phyloP scores from a whole-genome alignment of 1,140 invertebrate genomes.

The Hylaeus volcanicus region DNA sequence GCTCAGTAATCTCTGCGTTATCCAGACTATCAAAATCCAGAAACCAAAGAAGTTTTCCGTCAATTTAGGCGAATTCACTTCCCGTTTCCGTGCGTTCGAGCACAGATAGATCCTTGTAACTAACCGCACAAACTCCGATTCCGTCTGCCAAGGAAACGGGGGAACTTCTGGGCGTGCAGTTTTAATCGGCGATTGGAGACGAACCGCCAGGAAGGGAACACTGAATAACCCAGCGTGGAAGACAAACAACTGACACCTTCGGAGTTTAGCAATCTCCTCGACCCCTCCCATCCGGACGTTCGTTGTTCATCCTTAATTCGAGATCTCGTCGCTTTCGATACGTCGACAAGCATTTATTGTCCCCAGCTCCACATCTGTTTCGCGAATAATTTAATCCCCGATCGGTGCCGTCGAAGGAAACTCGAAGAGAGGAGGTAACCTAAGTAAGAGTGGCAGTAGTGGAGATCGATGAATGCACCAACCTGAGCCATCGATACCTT shows the following conservation, averaged over 20 bases:
- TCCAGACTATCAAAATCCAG: neutral
- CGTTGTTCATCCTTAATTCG: constrained; percentile 3
- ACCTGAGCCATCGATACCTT: too few relatives aligned
- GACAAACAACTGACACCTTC: constrained; percentile 32
- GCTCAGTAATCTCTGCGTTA: neutral
- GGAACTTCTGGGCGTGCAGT: constrained; percentile 10
- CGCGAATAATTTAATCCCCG: constrained; percentile 1
- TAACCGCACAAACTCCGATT: neutral
- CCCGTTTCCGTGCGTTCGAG: neutral
- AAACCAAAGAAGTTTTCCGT: too few relatives aligned
- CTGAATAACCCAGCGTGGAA: constrained; percentile 19
- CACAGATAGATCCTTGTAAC: neutral
- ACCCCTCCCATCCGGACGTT: neutral
- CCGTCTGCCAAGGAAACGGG: neutral
- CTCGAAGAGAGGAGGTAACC: neutral
- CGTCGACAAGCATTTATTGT: neutral
- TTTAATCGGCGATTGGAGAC: constrained; percentile 27
- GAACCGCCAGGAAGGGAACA: constrained; percentile 7
- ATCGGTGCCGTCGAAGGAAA: neutral
- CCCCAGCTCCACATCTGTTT: too few relatives aligned
- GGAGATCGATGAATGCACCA: neutral
- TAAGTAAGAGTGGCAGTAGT: neutral
- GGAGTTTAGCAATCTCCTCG: constrained; percentile 20
- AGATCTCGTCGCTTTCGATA: constrained; percentile 13
- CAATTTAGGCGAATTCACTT: neutral